Evolutionary conservation across 2,888 invertebrate species (phyloP).

Genomic region (Protonemura montana): DNA sequence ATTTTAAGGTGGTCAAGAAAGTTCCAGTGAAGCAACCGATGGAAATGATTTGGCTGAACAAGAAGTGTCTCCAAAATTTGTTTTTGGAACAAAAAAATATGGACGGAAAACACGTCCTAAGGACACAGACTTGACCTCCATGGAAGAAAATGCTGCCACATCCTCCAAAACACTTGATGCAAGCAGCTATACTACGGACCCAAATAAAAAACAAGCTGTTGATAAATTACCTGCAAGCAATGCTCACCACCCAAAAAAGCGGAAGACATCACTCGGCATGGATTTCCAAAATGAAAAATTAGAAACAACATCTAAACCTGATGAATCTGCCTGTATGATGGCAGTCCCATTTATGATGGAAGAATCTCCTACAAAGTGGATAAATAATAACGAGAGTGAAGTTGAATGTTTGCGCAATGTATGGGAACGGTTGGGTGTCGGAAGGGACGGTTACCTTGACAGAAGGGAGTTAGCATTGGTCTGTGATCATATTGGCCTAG

Average conservation of each 20-base stretch:
- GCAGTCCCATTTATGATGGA: not conserved
- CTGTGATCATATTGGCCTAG: conserved; percentile 72
- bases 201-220: not conserved
- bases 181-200: not conserved
- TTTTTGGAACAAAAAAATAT: conserved; percentile 78
- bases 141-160: conserved; percentile 46
- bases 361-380: conserved; percentile 8
- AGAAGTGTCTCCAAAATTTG: conserved; percentile 76
- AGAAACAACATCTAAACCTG: conserved; percentile 42
- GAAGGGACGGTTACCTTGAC: conserved; percentile 69
- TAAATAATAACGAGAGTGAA: conserved; percentile 53
- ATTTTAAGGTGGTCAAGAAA: conserved; percentile 21
- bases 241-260: conserved; percentile 62
- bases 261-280: conserved; percentile 56
- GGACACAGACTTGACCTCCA: conserved; percentile 49
- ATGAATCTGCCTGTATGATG: not conserved
- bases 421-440: conserved; percentile 70
- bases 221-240: conserved; percentile 62
- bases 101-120: conserved; percentile 68
- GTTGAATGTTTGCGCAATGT: conserved; percentile 70
- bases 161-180: not conserved
- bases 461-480: conserved; percentile 69
- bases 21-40: not conserved
- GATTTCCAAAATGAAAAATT: conserved; percentile 15
- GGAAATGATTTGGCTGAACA: conserved; percentile 59